These are phyloP conservation scores for Eudorcas thomsonii DNA, from an alignment of 2,113 vertebrate species.

Conservation along the genomic window DNA sequence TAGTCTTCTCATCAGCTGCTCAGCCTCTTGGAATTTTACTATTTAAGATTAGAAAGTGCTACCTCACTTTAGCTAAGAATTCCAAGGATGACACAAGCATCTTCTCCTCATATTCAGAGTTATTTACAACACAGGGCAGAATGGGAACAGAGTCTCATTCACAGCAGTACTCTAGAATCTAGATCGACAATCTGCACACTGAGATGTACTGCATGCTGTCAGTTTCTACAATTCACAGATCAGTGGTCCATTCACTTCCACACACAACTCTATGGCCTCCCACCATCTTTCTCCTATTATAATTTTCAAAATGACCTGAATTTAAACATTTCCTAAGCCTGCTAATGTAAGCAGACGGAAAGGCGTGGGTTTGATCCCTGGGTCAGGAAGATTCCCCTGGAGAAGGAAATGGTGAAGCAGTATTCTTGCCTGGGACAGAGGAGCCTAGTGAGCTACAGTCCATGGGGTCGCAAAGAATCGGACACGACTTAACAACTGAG, in stretches of 20 bases:
- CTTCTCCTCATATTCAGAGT: neutral
- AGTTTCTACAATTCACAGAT: neutral
- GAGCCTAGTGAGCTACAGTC: neutral
- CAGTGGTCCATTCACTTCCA: neutral
- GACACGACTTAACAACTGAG: neutral
- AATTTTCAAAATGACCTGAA: slow-evolving; percentile 12
- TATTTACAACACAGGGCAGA: neutral
- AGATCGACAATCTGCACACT: neutral
- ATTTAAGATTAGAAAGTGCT: slow-evolving; percentile 14
- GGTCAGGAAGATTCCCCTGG: neutral
- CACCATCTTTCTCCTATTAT: neutral
- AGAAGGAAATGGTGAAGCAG: neutral
- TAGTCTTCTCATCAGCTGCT: neutral
- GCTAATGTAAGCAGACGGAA: neutral
- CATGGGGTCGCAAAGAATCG: rapidly evolving
- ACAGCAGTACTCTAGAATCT: neutral
- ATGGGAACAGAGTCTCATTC: neutral
- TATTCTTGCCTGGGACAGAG: neutral
- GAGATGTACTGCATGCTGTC: neutral
- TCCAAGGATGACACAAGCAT: neutral
- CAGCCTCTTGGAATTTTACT: neutral
- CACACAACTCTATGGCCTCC: neutral
- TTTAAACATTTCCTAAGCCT: slow-evolving; percentile 19
- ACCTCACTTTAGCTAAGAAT: neutral
- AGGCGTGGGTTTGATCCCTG: neutral